A percentile compares a stretch with the other conserved stretches of the same genome.
Evolutionary conservation across 2,888 invertebrate genomes (phyloP).

Genomic region (Trichopoda pennipes): DNA sequence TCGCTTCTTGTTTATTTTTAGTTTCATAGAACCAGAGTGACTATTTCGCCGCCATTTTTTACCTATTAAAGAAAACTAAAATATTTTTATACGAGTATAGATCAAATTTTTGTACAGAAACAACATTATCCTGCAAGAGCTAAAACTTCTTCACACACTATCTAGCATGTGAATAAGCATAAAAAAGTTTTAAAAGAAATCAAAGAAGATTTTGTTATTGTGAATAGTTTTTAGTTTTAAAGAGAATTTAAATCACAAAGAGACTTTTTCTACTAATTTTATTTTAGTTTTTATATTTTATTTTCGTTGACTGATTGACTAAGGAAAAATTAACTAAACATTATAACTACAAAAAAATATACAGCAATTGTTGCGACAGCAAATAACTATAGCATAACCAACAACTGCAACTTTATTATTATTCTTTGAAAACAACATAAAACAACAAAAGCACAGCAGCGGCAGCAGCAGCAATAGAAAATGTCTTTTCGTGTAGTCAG

Average conservation of each 20-base stretch:
- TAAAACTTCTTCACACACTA: constrained; percentile 26
- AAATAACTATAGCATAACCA: constrained; percentile 50
- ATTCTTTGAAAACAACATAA: neutral
- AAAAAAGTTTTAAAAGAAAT: constrained; percentile 25
- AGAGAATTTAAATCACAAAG: constrained; percentile 15
- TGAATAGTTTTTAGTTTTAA: constrained; percentile 53
- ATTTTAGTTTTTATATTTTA: constrained; percentile 35
- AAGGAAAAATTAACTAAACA: constrained; percentile 43
- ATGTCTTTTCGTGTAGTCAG: constrained; percentile 99
- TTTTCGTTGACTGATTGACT: constrained; percentile 48
- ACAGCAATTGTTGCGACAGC: constrained; percentile 13
- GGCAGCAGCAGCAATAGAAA: constrained; percentile 75
- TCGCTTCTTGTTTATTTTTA: constrained; percentile 44
- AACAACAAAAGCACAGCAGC: constrained; percentile 3
- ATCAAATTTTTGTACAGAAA: constrained; percentile 52
- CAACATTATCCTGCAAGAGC: constrained; percentile 34
- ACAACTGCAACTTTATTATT: neutral
- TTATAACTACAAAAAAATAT: constrained; percentile 1
- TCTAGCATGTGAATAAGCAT: constrained; percentile 42
- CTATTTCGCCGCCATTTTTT: constrained; percentile 56
- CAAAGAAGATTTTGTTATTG: constrained; percentile 34
- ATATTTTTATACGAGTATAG: constrained; percentile 46
- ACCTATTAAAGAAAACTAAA: constrained; percentile 37
- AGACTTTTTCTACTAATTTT: constrained; percentile 42
- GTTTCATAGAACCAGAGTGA: constrained; percentile 60